Conservation (phyloP, 2,113 vertebrate genomes). For the Forbesichthys papilliferus region DNA sequence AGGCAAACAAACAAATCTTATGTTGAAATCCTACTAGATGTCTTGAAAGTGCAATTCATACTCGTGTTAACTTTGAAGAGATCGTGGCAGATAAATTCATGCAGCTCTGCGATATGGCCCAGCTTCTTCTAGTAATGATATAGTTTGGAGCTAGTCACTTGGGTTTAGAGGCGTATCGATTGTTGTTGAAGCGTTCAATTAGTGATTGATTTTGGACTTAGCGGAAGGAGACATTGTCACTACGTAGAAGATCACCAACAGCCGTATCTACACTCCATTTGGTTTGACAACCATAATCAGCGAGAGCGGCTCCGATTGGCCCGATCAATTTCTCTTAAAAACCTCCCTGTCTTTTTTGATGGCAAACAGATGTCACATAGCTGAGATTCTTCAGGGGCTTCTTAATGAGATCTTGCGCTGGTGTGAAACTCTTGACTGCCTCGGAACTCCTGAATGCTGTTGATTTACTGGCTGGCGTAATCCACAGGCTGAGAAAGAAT, state of each 20-base stretch:
- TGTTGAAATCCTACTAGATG: no score
- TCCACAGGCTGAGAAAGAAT: conserved; percentile 12
- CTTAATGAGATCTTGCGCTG: not conserved
- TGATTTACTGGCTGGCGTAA: conserved; percentile 30
- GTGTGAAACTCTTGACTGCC: conserved; percentile 8
- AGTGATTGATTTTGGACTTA: conserved; percentile 68
- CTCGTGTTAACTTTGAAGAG: no score
- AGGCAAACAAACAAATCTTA: no score
- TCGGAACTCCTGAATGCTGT: conserved; percentile 7
- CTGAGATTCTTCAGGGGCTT: not conserved
- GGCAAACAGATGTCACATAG: conserved; percentile 29
- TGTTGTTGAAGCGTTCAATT: conserved; percentile 59
- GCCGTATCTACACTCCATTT: conserved; percentile 32
- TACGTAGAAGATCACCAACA: conserved; percentile 39
- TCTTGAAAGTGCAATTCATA: no score
- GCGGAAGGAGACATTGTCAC: conserved; percentile 58
- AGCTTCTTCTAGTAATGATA: conserved; percentile 44
- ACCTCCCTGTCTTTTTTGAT: conserved; percentile 39
- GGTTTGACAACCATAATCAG: conserved; percentile 56
- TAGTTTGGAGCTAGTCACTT: conserved; percentile 40
- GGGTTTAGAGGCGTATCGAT: conserved; percentile 57
- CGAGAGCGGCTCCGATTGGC: conserved; percentile 38
- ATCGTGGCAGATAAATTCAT: no score
- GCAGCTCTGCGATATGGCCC: not conserved
- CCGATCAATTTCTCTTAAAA: conserved; percentile 46